A percentile compares a stretch with the other conserved stretches of the same genome.
Conservation (phyloP, 2,797 vertebrate species). For the Danio albolineatus region DNA sequence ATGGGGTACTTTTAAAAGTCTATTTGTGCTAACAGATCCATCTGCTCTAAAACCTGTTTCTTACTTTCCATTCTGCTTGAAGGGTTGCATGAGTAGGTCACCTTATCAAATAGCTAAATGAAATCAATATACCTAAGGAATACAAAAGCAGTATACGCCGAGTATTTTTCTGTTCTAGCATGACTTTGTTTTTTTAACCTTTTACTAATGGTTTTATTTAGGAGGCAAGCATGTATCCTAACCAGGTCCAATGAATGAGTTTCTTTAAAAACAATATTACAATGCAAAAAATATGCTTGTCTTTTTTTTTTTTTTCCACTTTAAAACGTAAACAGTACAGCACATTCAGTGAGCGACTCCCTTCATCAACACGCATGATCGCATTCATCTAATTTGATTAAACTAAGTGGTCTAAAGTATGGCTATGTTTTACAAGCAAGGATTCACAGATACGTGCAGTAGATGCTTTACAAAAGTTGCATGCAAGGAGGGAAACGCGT, state of each 20-base stretch:
- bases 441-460: too few relatives aligned
- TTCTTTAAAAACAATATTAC: neutral
- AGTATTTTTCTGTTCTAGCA: neutral
- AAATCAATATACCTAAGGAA: conserved; percentile 6
- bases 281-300: too few relatives aligned
- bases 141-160: neutral
- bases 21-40: neutral
- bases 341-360: too few relatives aligned
- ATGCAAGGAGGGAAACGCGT: too few relatives aligned
- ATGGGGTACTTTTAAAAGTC: neutral
- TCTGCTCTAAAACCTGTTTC: neutral
- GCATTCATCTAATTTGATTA: too few relatives aligned
- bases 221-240: neutral
- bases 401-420: too few relatives aligned
- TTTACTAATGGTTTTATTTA: neutral
- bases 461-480: too few relatives aligned
- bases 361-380: too few relatives aligned
- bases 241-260: too few relatives aligned
- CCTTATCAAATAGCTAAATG: conserved; percentile 17
- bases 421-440: too few relatives aligned
- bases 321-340: too few relatives aligned
- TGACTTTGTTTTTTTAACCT: neutral
- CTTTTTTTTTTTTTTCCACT: too few relatives aligned
- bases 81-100: conserved; percentile 5
- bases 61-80: neutral